A percentile compares a stretch with the other conserved stretches of the same genome.
phyloP scores from a whole-genome alignment of 1,140 invertebrate species.

The Steinernema feltiae region DNA sequence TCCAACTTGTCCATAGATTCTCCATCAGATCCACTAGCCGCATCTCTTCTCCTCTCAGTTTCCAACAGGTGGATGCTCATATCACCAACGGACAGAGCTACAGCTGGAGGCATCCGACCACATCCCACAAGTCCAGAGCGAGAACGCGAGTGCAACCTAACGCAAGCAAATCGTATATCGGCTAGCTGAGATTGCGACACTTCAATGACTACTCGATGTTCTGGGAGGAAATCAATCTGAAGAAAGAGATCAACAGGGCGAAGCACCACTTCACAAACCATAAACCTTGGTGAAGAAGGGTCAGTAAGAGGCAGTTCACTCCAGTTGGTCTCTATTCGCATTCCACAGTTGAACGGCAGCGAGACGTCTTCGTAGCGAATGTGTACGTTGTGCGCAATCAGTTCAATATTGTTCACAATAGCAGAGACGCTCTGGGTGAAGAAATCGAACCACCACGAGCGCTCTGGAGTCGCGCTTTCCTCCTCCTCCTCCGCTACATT shows the following conservation, averaged over 20 bases:
- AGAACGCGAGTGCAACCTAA: constrained; percentile 28
- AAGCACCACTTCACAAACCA: constrained; percentile 73
- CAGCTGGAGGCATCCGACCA: constrained; percentile 41
- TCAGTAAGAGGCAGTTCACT: constrained; percentile 71
- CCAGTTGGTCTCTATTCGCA: constrained; percentile 60
- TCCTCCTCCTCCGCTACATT: constrained; percentile 75
- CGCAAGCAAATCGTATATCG: constrained; percentile 59
- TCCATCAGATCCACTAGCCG: neutral
- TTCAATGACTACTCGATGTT: constrained; percentile 74
- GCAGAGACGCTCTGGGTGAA: constrained; percentile 67
- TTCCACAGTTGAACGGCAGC: constrained; percentile 63
- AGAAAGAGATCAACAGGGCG: constrained; percentile 72
- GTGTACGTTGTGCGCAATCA: constrained; percentile 65
- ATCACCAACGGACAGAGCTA: constrained; percentile 65
- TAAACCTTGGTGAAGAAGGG: constrained; percentile 66
- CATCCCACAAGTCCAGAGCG: constrained; percentile 43
- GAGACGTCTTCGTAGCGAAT: constrained; percentile 63
- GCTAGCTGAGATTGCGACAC: constrained; percentile 68
- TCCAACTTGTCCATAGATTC: neutral
- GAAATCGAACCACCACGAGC: constrained; percentile 39
- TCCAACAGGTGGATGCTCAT: constrained; percentile 68
- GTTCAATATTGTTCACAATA: constrained; percentile 86
- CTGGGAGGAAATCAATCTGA: constrained; percentile 75
- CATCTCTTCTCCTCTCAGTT: constrained; percentile 16
- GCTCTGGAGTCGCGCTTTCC: constrained; percentile 76